phyloP scores from a whole-genome alignment of 2,113 vertebrate genomes.

The Arenaria interpres region DNA sequence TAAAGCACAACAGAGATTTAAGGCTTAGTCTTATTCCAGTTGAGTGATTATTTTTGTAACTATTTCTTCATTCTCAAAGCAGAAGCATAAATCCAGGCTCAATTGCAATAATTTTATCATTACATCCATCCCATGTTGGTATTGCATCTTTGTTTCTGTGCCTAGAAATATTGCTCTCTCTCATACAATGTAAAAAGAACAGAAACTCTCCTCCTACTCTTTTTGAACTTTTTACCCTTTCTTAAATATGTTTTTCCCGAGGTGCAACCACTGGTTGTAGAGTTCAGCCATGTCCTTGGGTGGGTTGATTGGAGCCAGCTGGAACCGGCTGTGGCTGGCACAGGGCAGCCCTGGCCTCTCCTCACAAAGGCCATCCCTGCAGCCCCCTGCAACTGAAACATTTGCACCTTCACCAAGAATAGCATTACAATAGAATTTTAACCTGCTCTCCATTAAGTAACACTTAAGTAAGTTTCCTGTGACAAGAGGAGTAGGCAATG shows the following conservation, averaged over 20 bases:
- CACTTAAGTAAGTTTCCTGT: neutral
- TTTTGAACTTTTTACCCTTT: neutral
- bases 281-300: rapidly evolving
- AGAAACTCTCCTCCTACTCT: neutral
- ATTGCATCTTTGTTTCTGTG: neutral
- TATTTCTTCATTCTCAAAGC: neutral
- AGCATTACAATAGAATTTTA: neutral
- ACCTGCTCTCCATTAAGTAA: neutral
- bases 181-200: neutral
- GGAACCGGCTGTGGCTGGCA: rapidly evolving
- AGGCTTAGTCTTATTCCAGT: neutral
- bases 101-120: neutral
- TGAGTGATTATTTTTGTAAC: neutral
- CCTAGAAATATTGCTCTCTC: neutral
- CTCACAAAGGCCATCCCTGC: neutral
- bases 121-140: neutral
- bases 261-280: rapidly evolving
- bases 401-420: neutral
- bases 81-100: neutral
- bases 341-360: rapidly evolving
- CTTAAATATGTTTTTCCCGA: neutral
- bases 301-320: rapidly evolving
- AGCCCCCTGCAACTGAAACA: neutral
- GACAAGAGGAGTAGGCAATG: neutral
- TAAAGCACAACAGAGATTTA: neutral